phyloP scores from a whole-genome alignment of 2,797 vertebrate genomes.

The Strix occidentalis region DNA sequence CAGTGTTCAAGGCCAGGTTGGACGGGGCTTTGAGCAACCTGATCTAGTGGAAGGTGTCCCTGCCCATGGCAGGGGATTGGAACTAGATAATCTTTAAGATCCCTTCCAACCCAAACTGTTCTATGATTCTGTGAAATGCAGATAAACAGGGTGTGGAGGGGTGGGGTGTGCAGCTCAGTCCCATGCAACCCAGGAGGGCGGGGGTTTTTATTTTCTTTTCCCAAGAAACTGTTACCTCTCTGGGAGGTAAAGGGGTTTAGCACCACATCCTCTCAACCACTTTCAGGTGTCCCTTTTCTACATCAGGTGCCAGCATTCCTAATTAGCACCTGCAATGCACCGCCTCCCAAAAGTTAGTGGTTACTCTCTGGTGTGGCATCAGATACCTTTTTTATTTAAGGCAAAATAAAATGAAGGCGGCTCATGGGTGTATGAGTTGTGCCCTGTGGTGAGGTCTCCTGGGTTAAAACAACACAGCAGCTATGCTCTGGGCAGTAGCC shows the following conservation, averaged over 20 bases:
- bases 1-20: too few species aligned
- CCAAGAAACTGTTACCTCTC: background rate
- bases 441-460: background rate
- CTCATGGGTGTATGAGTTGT: rapidly evolving
- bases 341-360: rapidly evolving
- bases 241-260: background rate
- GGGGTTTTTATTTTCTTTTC: rapidly evolving
- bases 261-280: background rate
- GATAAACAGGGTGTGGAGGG: background rate
- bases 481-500: background rate
- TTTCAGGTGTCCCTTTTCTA: background rate
- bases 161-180: rapidly evolving
- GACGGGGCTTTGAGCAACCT: too few species aligned
- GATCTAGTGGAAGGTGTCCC: too few species aligned
- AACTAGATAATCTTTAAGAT: too few species aligned
- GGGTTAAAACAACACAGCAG: background rate
- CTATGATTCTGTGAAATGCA: too few species aligned
- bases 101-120: too few species aligned
- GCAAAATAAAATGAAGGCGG: background rate
- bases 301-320: background rate
- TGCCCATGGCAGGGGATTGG: too few species aligned
- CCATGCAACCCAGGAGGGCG: rapidly evolving
- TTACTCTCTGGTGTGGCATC: background rate
- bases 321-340: background rate
- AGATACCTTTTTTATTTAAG: background rate